Evolutionary conservation across 2,888 invertebrate species (phyloP), one percentile per base, ranked within the genome.

Genomic region (Norana najaformis): DNA sequence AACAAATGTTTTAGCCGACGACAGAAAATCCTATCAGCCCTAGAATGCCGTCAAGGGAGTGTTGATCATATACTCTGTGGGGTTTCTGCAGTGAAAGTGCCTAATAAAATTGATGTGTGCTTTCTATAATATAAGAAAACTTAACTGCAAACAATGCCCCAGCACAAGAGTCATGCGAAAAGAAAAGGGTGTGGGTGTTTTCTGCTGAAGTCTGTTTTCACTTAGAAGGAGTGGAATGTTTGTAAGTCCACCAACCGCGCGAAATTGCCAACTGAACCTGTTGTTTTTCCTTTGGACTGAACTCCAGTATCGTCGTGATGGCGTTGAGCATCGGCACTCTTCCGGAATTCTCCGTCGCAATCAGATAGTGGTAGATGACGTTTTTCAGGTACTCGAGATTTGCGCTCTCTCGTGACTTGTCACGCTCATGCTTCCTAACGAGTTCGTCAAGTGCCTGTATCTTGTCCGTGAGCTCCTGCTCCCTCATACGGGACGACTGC

Each of bases 351-450:
- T 97, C 97, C 0, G 96, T 96, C 2, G 97, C 96, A 90, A 96
- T 96, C 53, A 98, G 95, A 94, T 97, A 98, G 91, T 97, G 97
- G 90, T 97, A 96, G 89, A 98, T 96, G 11, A 98, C 98, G 95
- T 98, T 98, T 95, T 98, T 98, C 90, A 98, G 95, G 94, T 98
- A 98, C 94, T 98, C 98, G 83, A 98, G 95, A 95, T 98, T 98
- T 0, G 97, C 97, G 16, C 97, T 97, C 95, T 97, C 97, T 0
- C 97, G 92, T 3, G 97, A 97, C 83, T 93, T 93, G 92, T 94
- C 94, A 35, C 95, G 93, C 91, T 95, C 95, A 34, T 94, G 92
- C 89, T 95, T 94, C 88, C 94, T 93, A 5, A 95, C 93, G 91
- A 95, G 94, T 91, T 95, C 96, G 92, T 96, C 96, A 88, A 95